These are phyloP conservation scores for Holothuria glaberrima DNA, from an alignment of 35 echinoderm and acorn worm genomes.

Conservation along the genomic window DNA sequence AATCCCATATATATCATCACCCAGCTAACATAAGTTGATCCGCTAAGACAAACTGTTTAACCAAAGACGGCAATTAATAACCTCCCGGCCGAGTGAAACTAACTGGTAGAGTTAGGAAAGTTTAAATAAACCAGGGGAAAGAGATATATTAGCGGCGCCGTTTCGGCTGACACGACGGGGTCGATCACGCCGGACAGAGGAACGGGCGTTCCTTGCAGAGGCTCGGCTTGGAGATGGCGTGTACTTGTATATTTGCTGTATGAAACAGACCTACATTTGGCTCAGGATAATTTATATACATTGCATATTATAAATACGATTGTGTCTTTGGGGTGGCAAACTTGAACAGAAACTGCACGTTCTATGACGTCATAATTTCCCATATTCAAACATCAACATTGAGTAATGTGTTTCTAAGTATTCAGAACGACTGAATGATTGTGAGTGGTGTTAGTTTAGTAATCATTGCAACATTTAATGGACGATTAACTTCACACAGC, in stretches of 20 bases:
- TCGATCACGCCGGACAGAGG: background rate
- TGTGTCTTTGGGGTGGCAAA: background rate
- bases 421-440: no score
- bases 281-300: background rate
- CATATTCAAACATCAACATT: no score
- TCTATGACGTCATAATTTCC: no score
- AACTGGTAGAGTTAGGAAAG: conserved; percentile 48
- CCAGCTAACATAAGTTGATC: conserved; percentile 51
- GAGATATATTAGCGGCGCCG: conserved; percentile 59
- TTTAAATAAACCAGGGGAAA: conserved; percentile 43
- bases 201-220: background rate
- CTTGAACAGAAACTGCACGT: no score
- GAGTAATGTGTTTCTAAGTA: no score
- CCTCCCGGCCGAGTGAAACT: background rate
- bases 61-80: conserved; percentile 49
- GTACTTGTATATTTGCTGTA: background rate
- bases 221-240: background rate
- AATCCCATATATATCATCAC: conserved; percentile 59
- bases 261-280: background rate
- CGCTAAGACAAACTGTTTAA: conserved; percentile 59
- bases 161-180: conserved; percentile 30
- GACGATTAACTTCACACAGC: no score
- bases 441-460: no score
- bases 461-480: no score
- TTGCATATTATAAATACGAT: background rate